These are phyloP conservation scores for Anseranas semipalmata DNA, from an alignment of 2,113 vertebrate species.

Conservation along the genomic window DNA sequence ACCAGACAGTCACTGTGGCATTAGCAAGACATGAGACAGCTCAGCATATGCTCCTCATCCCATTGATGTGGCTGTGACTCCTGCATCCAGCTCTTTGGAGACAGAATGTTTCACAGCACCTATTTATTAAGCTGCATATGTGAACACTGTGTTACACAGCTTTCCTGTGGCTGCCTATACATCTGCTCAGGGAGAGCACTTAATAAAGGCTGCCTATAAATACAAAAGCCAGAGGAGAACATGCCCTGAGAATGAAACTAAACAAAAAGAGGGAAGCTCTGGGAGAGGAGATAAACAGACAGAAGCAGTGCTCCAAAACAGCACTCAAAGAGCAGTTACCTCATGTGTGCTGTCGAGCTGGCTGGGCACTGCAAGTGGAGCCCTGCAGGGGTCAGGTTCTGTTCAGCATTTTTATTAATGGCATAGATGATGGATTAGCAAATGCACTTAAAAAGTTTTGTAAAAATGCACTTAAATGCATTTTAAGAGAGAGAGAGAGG, in stretches of 20 bases:
- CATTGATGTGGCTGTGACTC: neutral
- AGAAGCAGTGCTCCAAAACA: neutral
- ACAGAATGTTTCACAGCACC: neutral
- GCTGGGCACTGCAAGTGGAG: neutral
- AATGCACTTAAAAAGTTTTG: too few relatives aligned
- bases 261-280: neutral
- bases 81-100: fast-evolving
- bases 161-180: neutral
- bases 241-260: neutral
- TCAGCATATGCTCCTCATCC: neutral
- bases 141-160: neutral
- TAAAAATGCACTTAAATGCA: too few relatives aligned
- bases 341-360: neutral
- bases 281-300: neutral
- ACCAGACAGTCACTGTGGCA: neutral
- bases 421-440: neutral
- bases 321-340: neutral
- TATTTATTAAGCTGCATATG: slow-evolving; percentile 26
- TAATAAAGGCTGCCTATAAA: slow-evolving; percentile 20
- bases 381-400: neutral
- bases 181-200: neutral
- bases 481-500: too few relatives aligned
- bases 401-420: neutral
- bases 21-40: neutral
- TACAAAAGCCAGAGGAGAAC: neutral